Evolutionary conservation across 2,797 vertebrate species (phyloP).

Genomic region (Phoeniculus purpureus): DNA sequence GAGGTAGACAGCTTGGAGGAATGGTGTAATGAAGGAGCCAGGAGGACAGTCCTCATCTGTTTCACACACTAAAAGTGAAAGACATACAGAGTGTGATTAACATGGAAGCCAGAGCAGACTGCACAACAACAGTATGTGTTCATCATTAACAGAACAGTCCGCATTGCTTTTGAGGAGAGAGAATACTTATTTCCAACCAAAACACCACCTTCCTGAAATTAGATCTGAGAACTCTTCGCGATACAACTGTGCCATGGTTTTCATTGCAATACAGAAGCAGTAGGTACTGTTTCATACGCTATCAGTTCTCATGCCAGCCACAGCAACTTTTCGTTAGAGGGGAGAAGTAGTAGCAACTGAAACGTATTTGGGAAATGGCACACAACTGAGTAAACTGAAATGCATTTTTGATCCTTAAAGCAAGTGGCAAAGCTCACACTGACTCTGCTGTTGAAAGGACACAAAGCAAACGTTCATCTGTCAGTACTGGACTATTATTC

Average conservation of each 20-base stretch:
- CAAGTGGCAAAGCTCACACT: neutral
- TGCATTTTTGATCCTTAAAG: neutral
- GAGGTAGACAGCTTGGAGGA: slow-evolving; percentile 95
- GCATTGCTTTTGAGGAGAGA: neutral
- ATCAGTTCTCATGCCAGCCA: neutral
- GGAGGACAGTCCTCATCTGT: slow-evolving; percentile 81
- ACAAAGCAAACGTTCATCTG: neutral
- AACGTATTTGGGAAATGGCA: neutral
- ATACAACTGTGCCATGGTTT: neutral
- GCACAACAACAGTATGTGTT: neutral
- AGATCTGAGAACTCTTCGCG: neutral
- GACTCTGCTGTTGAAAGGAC: neutral
- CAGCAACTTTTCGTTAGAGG: neutral
- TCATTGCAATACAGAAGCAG: neutral
- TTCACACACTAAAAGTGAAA: slow-evolving; percentile 83
- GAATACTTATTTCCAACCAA: neutral
- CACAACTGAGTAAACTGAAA: neutral
- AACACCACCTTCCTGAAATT: neutral
- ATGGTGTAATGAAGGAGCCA: slow-evolving; percentile 88
- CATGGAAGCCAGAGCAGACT: neutral
- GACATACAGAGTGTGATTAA: neutral
- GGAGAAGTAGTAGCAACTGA: neutral
- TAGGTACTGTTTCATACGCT: neutral
- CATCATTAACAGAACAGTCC: neutral
- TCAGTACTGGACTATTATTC: neutral